Percentiles rank a stretch among this genome's conserved stretches.
These are phyloP conservation scores for Pseudois nayaur DNA, from an alignment of 2,113 vertebrate genomes.

Conservation along the genomic window DNA sequence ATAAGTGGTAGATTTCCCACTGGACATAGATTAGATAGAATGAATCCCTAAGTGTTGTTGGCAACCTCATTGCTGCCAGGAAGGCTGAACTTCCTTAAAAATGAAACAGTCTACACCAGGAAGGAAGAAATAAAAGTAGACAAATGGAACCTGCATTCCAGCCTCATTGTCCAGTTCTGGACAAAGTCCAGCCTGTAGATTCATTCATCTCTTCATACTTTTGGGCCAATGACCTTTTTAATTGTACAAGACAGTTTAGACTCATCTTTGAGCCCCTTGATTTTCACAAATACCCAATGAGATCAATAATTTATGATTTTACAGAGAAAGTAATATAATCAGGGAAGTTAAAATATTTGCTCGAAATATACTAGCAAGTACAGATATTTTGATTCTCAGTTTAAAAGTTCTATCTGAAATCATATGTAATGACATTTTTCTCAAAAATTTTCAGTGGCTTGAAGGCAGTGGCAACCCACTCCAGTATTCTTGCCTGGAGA, in stretches of 20 bases:
- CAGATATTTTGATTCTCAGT: neutral
- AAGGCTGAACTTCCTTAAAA: neutral
- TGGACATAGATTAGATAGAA: neutral
- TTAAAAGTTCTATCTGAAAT: neutral
- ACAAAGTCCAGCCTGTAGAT: neutral
- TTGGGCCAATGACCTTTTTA: neutral
- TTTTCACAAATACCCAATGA: neutral
- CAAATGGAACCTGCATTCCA: no score
- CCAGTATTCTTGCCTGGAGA: no score
- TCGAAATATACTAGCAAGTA: neutral
- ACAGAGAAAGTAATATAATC: neutral
- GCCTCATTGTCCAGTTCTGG: neutral
- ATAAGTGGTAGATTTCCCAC: neutral
- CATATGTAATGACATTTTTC: neutral
- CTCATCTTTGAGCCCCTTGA: neutral
- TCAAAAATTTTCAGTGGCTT: neutral
- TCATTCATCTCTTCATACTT: neutral
- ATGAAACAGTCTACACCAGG: neutral
- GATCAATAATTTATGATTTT: neutral
- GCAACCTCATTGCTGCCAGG: neutral
- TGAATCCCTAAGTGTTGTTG: neutral
- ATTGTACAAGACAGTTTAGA: neutral
- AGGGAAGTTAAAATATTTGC: neutral
- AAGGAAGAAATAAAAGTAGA: neutral
- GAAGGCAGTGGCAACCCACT: no score